Base-by-base conservation (phyloP, 2,113 vertebrate genomes). In the Mungos mungo region DNA sequence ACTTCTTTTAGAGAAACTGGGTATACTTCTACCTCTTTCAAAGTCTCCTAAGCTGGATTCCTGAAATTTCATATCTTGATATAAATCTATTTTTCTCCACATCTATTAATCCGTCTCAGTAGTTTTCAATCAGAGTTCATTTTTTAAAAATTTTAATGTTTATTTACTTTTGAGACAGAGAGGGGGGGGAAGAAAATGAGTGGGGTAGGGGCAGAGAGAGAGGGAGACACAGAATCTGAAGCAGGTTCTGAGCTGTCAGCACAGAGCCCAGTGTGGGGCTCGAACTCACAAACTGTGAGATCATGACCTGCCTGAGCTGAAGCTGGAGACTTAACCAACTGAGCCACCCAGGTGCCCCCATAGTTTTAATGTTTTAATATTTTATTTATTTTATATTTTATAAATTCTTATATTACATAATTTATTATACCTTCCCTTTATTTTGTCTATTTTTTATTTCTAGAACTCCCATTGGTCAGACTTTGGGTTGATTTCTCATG, bases 401-500 rank as follows among this genome's bases (percentile, higher is more conserved):
- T 7, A 71, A 79, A 77, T 65, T 35, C 31, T 60, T 80, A 3
- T 68, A 50, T 90, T 84, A 65, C 65, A 90, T n/a, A 3, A 82
- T 79, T 54, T 76, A 79, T 57, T 83, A 38, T 79, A 50, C 57
- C 12, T 93, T 21, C 7, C 7, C 11, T 71, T 88, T 74, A 25
- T 41, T 71, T 74, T 72, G 54, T 81, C 31, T 81, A 45, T 82
- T 90, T 90, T 74, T 23, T 85, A 29, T 91, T 91, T 95, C 77
- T n/a, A 12, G n/a, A 63, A 81, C 47, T 74, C 12, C 31, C 12
- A 57, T 23, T 88, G 60, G 68, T 12, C 57, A 88, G 45, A 72
- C 35, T 93, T 88, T 90, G 14, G 19, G 38, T 69, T 31, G 15
- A 69, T 68, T 14, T n/a, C 3, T 23, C 54, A 35, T 50, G 50